Evolutionary conservation across 2,113 vertebrate species (phyloP), one percentile per base, ranked within the genome.

Genomic region (Anguilla rostrata): DNA sequence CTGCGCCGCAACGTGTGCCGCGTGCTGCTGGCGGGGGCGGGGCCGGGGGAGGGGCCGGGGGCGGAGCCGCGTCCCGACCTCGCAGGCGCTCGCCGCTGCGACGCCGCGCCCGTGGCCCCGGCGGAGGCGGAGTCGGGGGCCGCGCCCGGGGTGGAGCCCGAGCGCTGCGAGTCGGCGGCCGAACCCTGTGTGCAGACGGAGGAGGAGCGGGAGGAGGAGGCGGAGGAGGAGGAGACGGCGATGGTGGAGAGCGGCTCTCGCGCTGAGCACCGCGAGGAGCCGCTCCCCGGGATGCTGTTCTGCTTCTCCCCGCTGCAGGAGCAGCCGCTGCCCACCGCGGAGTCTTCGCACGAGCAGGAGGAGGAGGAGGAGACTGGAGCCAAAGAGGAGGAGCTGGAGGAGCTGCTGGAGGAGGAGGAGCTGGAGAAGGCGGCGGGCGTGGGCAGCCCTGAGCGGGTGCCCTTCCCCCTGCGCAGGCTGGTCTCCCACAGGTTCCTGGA

Each of bases 401-500:
- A 39, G 60, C 41, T 63, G 57, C 79, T 46, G 78, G 81, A 71
- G 40, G 60, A 40, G n/a, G 41, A 22, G 60, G 71, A 53, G 41
- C 60, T 29, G 15, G 86, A 86, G 39, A 78, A 56, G 78, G 0
- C 9, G 78, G 6, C 92, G 90, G 57, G 89, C 88, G 3, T 75
- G 87, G 20, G 56, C 87, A 14, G 40, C 87, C 95, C 91, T 22
- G 92, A 88, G 78, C 89, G 91, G 9, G 95, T 92, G 4, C 87
- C 92, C 0, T 92, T 95, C 85, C 91, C 86, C 60, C 92, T 95
- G 0, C 97, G 95, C 71, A 93, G 92, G 83, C 94, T 95, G 63
- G 96, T 94, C 78, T 97, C 98, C 0, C 96, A 96, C 87, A 96
- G 97, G 93, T 99, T 99, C 93, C 89, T 98, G 91, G 95, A 96